Base-by-base conservation (phyloP, 2,113 vertebrate species). In the Cebidichthys violaceus region DNA sequence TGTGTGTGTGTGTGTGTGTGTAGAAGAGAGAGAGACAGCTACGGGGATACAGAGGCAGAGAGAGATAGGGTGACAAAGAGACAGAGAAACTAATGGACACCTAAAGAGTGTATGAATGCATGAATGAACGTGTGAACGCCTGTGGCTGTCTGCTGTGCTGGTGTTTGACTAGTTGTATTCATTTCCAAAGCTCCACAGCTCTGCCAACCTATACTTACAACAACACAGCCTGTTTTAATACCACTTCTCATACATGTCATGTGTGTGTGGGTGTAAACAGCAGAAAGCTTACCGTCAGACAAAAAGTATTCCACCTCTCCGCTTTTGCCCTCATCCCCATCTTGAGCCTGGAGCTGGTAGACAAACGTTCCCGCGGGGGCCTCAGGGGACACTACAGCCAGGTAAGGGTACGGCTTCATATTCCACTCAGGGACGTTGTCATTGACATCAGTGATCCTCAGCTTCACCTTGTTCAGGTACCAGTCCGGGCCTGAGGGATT, bases 281-380 rank as follows among this genome's bases (percentile, higher is more conserved):
- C 18, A 35, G 22, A 77, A 83, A 59, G n/a, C 90, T 95, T 94
- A 97, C 97, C 97, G 88, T 97, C 96, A 37, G 96, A 93, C 75
- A 98, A 92, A 86, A 96, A 97, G 92, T 96, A 98, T 59, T 97
- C 96, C 83, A 97, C 94, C 73, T 94, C 92, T 85, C 96, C 97
- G 54, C 93, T 91, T 65, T 92, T 84, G 31, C 96, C 97, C 82
- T 97, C 95, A 70, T 98, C 96, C 41, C 90, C 93, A 75, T 98
- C 97, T 11, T 84, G 86, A 57, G 97, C 97, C 39, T 94, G 91
- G 62, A 98, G 96, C 89, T 94, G 96, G 93, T 97, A 98, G 17
- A 97, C 96, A n/a, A 96, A 84, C 1, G 94, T 94, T 31, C 95
- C 95, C 4, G 78, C 84, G 0, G 61, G 31, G 61, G 95, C 96